Evolutionary conservation across 2,888 invertebrate genomes (phyloP).

Genomic region (Polietes domitor): DNA sequence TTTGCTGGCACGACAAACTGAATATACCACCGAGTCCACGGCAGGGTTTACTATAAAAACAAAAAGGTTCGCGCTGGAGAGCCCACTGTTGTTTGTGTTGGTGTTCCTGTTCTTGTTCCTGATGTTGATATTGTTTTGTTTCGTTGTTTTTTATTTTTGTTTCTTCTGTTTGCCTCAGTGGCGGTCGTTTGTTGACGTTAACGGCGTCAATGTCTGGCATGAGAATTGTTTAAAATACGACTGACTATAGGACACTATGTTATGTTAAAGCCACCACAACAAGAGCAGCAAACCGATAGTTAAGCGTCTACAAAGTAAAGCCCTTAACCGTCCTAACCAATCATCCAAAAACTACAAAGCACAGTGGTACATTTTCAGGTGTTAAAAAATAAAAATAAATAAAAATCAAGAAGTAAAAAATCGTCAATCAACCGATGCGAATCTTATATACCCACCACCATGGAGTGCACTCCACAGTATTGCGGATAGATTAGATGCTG

Average conservation of each 20-base stretch:
- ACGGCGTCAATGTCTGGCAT: constrained; percentile 65
- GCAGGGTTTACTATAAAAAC: neutral
- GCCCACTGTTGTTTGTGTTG: neutral
- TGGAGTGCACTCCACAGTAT: too few species aligned
- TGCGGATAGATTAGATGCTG: too few species aligned
- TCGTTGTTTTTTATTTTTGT: constrained; percentile 18
- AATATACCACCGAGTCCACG: neutral
- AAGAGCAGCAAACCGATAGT: constrained; percentile 31
- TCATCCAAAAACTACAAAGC: constrained; percentile 45
- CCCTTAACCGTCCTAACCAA: constrained; percentile 40
- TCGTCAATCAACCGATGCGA: too few species aligned
- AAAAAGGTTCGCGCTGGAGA: neutral
- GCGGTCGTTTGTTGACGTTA: constrained; percentile 65
- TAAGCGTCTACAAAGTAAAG: constrained; percentile 46
- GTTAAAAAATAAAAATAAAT: too few species aligned
- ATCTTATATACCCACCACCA: too few species aligned
- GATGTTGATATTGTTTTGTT: constrained; percentile 49
- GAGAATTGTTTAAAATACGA: constrained; percentile 53
- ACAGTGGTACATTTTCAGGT: neutral
- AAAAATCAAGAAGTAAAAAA: too few species aligned
- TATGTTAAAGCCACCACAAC: constrained; percentile 27
- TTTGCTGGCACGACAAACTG: neutral
- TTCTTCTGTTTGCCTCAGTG: constrained; percentile 55
- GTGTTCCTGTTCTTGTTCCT: constrained; percentile 20
- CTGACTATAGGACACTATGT: constrained; percentile 9